Base-by-base conservation (phyloP, 2,888 invertebrate genomes). In the Ochropacha duplaris region DNA sequence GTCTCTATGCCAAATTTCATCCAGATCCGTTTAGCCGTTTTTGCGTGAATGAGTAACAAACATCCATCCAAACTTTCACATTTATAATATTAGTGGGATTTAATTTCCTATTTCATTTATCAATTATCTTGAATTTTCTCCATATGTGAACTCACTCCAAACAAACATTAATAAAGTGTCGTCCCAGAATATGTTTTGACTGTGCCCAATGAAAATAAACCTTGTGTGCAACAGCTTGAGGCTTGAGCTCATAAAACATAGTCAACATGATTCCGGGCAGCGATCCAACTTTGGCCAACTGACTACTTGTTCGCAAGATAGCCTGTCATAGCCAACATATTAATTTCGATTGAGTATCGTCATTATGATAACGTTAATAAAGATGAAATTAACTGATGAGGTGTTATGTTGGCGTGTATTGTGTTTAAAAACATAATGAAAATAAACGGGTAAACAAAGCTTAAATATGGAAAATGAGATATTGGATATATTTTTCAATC, bases 251-350 rank as follows among this genome's bases (percentile, higher is more conserved):
- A 72, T 74, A 73, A 73, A 76, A 16, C 58, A 61, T 12, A 61
- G 58, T 61, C 58, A 67, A 71, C 69, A 72, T 64, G 67, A 65
- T 50, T 56, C 50, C 60, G 62, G 69, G 66, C 67, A 62, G 39
- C 31, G 60, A 57, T 65, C 69, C 73, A 76, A 76, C 58, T 69
- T 8, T 52, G 34, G 31, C 51, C 51, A 50, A 2, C 50, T 2
- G 31, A 52, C 28, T 22, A 52, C 52, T 31, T 31, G 28, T 52
- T 31, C 34, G 22, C 31, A 19, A 14, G 52, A 28, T 31, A 12
- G 12, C 44, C 19, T 34, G 52, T 52, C 52, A 22, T 14, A 19
- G 31, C 26, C 16, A 28, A 51, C 51, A 19, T n/a, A 52, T 52
- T 52, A 52, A 52, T 52, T 52, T 34, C 52, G 14, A 52, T 52